Evolutionary conservation across 2,888 invertebrate species (phyloP).

Genomic region (Malthinus flaveolus): DNA sequence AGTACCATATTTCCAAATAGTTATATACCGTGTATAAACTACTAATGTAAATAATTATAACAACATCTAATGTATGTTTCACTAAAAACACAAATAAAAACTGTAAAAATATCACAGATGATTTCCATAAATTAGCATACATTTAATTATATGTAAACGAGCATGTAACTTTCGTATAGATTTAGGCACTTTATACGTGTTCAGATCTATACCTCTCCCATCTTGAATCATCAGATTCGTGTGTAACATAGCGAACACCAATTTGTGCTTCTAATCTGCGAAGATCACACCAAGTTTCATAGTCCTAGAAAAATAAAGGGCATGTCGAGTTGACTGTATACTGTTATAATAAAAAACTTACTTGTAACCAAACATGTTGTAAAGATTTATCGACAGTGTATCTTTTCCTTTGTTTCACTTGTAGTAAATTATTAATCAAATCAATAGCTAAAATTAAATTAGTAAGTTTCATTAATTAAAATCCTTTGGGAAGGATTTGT

Average conservation of each 20-base stretch:
- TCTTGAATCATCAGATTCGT: conserved; percentile 90
- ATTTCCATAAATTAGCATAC: conserved; percentile 25
- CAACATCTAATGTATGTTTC: background rate
- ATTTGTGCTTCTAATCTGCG: conserved; percentile 78
- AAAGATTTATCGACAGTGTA: conserved; percentile 96
- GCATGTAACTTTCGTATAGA: conserved; percentile 6
- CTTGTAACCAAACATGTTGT: conserved; percentile 95
- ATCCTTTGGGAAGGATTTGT: too few species aligned
- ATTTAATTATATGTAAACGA: conserved; percentile 15
- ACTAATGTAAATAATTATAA: conserved; percentile 2
- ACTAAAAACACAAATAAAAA: conserved; percentile 21
- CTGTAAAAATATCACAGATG: conserved; percentile 28
- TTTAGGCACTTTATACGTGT: conserved; percentile 40
- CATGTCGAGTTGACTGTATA: background rate
- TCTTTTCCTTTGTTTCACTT: conserved; percentile 94
- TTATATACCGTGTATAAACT: conserved; percentile 3
- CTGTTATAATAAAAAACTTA: conserved; percentile 44
- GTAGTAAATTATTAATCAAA: conserved; percentile 94
- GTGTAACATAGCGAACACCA: conserved; percentile 82
- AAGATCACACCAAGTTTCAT: conserved; percentile 93
- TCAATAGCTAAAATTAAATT: conserved; percentile 82
- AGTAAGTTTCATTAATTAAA: background rate
- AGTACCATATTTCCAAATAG: conserved; percentile 12
- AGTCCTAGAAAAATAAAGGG: conserved; percentile 62
- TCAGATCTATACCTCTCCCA: conserved; percentile 67